Conservation (phyloP, 2,113 vertebrate genomes). For the Leiothrix lutea region DNA sequence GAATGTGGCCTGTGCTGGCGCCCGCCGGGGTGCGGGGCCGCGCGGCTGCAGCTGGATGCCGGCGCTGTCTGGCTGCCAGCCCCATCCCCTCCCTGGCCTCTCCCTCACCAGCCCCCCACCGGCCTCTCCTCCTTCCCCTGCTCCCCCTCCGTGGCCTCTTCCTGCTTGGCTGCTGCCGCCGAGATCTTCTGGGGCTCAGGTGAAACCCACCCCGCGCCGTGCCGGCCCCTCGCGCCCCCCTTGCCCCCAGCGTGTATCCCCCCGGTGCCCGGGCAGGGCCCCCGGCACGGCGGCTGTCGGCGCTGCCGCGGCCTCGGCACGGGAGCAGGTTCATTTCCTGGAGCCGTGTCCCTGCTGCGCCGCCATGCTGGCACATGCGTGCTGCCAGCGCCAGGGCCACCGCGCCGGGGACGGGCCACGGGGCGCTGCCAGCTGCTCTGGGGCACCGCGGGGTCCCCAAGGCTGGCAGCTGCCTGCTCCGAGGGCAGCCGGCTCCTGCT, state of each 20-base stretch:
- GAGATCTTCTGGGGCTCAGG: conserved; percentile 27
- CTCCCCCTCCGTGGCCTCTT: conserved; percentile 54
- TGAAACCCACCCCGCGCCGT: not conserved
- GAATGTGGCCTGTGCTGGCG: not conserved
- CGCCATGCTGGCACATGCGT: not conserved
- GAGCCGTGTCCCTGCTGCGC: not conserved
- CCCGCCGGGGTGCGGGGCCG: not conserved
- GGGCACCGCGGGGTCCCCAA: rapidly evolving
- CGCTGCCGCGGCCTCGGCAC: rapidly evolving
- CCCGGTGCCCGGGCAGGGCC: rapidly evolving
- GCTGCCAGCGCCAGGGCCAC: not conserved
- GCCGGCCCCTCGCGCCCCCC: not conserved
- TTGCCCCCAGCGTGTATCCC: rapidly evolving
- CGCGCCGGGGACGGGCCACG: rapidly evolving
- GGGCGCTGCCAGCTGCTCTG: not conserved
- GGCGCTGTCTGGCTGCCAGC: conserved; percentile 21
- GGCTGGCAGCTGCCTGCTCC: not conserved
- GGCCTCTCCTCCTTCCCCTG: conserved; percentile 42
- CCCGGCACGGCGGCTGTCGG: too few relatives aligned
- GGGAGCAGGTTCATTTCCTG: not conserved
- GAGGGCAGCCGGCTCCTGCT: not conserved
- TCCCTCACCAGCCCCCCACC: conserved; percentile 42
- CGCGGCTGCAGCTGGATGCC: not conserved
- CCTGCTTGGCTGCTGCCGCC: conserved; percentile 23
- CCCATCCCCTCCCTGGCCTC: conserved; percentile 47